Conservation (phyloP, 2,888 invertebrate species). For the Parasteatoda lunata region DNA sequence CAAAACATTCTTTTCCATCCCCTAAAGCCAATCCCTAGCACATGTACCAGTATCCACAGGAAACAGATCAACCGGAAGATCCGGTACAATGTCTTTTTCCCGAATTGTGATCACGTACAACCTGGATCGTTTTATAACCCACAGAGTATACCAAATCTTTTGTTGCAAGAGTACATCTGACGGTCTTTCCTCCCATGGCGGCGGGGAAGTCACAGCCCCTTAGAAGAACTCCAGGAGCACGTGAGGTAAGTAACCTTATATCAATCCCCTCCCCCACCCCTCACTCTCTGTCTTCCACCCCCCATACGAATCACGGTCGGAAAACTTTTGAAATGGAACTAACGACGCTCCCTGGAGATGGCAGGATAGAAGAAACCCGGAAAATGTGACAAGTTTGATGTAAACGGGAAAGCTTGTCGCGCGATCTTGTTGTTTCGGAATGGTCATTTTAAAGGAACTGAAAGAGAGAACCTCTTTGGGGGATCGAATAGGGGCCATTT, state of each 20-base stretch:
- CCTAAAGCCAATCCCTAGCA: no score
- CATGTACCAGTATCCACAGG: no score
- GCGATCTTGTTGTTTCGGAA: background rate
- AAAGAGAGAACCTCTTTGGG: background rate
- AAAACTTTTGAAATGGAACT: constrained; percentile 36
- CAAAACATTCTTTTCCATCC: no score
- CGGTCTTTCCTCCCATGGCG: constrained; percentile 24
- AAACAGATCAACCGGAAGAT: background rate
- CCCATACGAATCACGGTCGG: constrained; percentile 20
- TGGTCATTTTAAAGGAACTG: constrained; percentile 12
- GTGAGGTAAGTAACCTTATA: constrained; percentile 55
- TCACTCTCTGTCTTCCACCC: background rate
- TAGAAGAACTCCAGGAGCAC: constrained; percentile 13
- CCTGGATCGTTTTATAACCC: constrained; percentile 51
- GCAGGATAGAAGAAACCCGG: background rate
- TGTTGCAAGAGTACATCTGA: constrained; percentile 29
- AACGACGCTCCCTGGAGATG: constrained; percentile 6
- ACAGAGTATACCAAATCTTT: constrained; percentile 31
- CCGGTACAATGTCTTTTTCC: background rate
- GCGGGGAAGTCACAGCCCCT: background rate
- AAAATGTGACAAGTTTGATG: constrained; percentile 37
- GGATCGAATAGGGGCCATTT: background rate
- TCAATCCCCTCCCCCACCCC: constrained; percentile 19
- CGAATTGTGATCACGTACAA: constrained; percentile 46
- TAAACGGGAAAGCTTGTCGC: constrained; percentile 27